Conservation (phyloP, 2,888 invertebrate genomes). For the Sympetrum striolatum region DNA sequence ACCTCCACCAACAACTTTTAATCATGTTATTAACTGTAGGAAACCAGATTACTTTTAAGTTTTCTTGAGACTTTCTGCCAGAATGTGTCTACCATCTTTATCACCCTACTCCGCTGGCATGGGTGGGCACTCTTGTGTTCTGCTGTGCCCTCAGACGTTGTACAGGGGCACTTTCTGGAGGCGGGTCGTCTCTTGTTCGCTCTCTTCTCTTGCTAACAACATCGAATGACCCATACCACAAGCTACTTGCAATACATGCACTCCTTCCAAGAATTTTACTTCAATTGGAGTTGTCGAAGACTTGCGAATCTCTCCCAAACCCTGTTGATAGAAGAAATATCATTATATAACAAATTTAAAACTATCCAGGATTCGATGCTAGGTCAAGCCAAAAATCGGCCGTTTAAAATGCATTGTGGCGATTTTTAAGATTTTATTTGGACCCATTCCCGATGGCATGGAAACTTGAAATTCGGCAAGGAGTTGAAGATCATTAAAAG, state of each 20-base stretch:
- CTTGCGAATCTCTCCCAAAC: slow-evolving; percentile 87
- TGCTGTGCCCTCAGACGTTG: slow-evolving; percentile 47
- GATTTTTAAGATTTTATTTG: too few relatives aligned
- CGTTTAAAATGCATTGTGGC: too few relatives aligned
- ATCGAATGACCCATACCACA: slow-evolving; percentile 89
- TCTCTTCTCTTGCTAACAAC: slow-evolving; percentile 70
- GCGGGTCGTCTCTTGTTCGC: slow-evolving; percentile 69
- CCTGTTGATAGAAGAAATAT: slow-evolving; percentile 62
- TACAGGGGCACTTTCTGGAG: slow-evolving; percentile 67
- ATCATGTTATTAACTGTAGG: neutral
- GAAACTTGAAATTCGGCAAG: too few relatives aligned
- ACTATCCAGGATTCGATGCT: too few relatives aligned
- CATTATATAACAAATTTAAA: neutral
- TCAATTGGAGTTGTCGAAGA: slow-evolving; percentile 89
- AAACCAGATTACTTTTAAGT: neutral
- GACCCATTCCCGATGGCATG: too few relatives aligned
- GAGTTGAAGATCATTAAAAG: too few relatives aligned
- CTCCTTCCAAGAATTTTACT: slow-evolving; percentile 71
- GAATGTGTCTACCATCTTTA: slow-evolving; percentile 10
- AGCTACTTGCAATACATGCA: slow-evolving; percentile 77
- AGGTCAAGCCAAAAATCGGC: too few relatives aligned
- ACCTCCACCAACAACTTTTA: slow-evolving; percentile 19
- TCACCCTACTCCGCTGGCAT: slow-evolving; percentile 22
- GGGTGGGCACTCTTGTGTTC: slow-evolving; percentile 20
- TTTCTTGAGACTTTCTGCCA: neutral